Conservation (phyloP, 2,113 vertebrate genomes). For the Microtus montanus region DNA sequence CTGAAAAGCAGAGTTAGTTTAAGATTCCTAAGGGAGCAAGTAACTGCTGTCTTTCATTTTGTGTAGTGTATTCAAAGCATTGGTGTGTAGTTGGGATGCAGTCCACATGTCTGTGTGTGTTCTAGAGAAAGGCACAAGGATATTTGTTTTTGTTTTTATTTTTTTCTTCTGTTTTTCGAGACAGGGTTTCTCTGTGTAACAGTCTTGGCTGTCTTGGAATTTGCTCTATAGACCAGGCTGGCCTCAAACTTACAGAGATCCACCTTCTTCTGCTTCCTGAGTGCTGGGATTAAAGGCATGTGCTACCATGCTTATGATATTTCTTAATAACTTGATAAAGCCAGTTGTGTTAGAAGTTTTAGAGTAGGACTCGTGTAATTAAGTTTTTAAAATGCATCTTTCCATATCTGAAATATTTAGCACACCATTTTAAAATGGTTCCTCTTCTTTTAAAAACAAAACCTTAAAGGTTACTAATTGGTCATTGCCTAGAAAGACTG, state of each 20-base stretch:
- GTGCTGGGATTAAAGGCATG: not conserved
- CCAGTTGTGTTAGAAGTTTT: not conserved
- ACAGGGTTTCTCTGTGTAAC: not conserved
- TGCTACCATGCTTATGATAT: not conserved
- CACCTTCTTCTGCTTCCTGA: not conserved
- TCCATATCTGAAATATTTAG: not conserved
- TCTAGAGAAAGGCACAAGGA: not conserved
- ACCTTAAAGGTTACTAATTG: not conserved
- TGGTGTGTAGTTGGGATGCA: not conserved
- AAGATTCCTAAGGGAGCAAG: constrained; percentile 20
- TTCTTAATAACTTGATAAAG: not conserved
- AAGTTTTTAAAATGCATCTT: not conserved
- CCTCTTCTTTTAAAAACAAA: not conserved
- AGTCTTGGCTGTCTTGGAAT: not conserved
- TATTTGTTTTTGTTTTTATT: not conserved
- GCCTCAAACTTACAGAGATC: not conserved
- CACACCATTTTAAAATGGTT: not conserved
- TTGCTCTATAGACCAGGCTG: not conserved
- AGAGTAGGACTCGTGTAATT: not conserved
- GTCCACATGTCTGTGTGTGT: not conserved
- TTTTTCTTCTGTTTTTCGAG: not conserved
- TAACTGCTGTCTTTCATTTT: not conserved
- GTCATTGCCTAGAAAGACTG: not conserved
- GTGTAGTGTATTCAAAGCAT: not conserved
- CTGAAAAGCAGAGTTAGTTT: constrained; percentile 3